Conservation (phyloP, 30 jellyfish, hydroid and myxozoan species). For the Clytia hemisphaerica region DNA sequence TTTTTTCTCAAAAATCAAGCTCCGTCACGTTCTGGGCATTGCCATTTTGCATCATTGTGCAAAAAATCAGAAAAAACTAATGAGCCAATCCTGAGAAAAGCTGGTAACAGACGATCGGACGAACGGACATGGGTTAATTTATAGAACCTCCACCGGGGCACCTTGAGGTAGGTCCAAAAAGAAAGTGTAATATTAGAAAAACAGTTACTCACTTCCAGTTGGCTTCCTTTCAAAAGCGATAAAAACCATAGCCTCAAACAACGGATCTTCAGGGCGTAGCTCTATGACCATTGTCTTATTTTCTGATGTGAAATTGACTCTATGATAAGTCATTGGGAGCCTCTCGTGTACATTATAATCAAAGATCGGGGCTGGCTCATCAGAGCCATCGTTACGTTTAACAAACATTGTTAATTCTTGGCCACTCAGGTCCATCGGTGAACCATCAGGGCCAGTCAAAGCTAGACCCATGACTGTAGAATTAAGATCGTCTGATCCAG, state of each 20-base stretch:
- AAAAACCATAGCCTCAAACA: slow-evolving; percentile 12
- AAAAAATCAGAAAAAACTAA: too few species aligned
- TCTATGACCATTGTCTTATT: slow-evolving; percentile 61
- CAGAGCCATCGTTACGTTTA: slow-evolving; percentile 45
- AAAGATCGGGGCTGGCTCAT: slow-evolving; percentile 46
- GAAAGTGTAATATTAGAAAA: slow-evolving; percentile 20
- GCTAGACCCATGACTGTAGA: slow-evolving; percentile 85
- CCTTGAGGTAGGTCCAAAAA: slow-evolving; percentile 41
- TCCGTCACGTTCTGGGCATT: too few species aligned
- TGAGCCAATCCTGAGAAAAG: too few species aligned
- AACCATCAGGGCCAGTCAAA: slow-evolving; percentile 60
- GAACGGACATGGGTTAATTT: slow-evolving; percentile 50
- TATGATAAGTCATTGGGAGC: slow-evolving; percentile 51
- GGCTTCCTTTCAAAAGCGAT: slow-evolving; percentile 61
- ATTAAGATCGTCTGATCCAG: slow-evolving; percentile 55
- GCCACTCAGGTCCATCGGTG: slow-evolving; percentile 74
- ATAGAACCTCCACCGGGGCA: slow-evolving; percentile 35
- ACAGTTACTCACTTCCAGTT: too few species aligned
- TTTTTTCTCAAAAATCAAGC: too few species aligned
- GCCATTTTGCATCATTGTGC: too few species aligned
- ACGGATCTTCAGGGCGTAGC: slow-evolving; percentile 66
- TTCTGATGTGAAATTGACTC: slow-evolving; percentile 56
- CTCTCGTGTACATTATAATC: slow-evolving; percentile 20
- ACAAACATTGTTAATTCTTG: slow-evolving; percentile 81
- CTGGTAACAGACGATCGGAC: too few species aligned